Conservation (phyloP, 2,888 invertebrate genomes). For the Onthophagus sagittarius region DNA sequence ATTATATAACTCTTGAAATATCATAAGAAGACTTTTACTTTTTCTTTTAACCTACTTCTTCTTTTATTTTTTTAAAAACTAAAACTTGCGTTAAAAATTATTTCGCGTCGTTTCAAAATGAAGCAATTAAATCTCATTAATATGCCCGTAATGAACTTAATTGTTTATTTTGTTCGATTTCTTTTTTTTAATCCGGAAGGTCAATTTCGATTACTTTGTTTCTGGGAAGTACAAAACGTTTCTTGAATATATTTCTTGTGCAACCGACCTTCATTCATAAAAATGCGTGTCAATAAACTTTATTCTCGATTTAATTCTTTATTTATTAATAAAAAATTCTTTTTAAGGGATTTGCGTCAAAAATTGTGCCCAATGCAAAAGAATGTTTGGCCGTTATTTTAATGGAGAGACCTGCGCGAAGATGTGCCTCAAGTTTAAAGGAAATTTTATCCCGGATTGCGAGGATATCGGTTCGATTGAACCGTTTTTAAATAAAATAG, state of each 20-base stretch:
- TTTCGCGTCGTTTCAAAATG: too few relatives aligned
- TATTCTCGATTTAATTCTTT: not conserved
- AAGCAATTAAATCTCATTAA: not conserved
- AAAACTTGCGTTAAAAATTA: not conserved
- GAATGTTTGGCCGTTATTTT: conserved; percentile 83
- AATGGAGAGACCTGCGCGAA: conserved; percentile 83
- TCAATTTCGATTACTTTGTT: not conserved
- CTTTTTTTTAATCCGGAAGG: not conserved
- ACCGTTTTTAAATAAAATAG: conserved; percentile 59
- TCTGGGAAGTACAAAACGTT: not conserved
- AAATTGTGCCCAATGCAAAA: conserved; percentile 87
- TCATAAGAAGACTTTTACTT: not conserved
- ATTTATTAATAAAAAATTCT: too few relatives aligned
- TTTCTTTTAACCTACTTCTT: not conserved
- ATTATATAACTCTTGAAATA: not conserved
- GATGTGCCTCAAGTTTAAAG: conserved; percentile 77
- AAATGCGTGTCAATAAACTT: not conserved
- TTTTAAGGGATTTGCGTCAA: conserved; percentile 67
- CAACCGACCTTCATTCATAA: not conserved
- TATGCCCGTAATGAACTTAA: not conserved
- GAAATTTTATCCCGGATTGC: conserved; percentile 81
- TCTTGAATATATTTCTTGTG: not conserved
- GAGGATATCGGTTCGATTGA: conserved; percentile 77
- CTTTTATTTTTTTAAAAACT: not conserved
- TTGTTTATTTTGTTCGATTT: too few relatives aligned